Evolutionary conservation across 1,140 invertebrate species (phyloP), one percentile per base, ranked within the genome.

Genomic region (Arion vulgaris): DNA sequence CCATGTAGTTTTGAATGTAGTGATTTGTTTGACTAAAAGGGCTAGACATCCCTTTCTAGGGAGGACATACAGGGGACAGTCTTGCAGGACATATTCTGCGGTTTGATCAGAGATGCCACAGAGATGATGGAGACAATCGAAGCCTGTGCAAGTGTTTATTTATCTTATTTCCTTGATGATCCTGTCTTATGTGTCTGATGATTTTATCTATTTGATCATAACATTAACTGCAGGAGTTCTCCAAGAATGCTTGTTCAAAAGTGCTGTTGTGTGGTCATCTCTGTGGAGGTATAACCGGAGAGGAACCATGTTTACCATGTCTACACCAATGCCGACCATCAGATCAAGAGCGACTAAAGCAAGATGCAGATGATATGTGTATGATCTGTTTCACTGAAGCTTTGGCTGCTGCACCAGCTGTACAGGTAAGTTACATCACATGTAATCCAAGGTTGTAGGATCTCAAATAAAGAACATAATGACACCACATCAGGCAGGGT

Each of bases 331-430:
- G 89, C 85, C 84, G 86, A 57, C 82, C 84, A 0, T 77, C 83
- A 17, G 90, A 86, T 57, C 86, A 88, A 57, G 87, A 89, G 69
- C 82, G 68, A 13, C 87, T 92, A 23, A 91, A 90, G 84, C 98
- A 99, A 93, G 98, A 99, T 92, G 97, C 97, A 0, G 98, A 99
- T 89, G 98, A 99, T 89, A 98, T 99, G 97, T 99, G 98, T 92
- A 99, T 99, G 97, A 98, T 99, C 84, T 99, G 98, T 91, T 99
- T 99, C 92, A 98, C 97, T 0, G 98, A 99, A 90, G 97, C 98
- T 0, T 92, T 99, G 5, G 96, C 97, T 34, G 97, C 96, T 85
- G 97, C 98, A 0, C 98, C 98, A 26, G 96, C 97, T n/a, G 95
- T 99, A 89, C 96, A 96, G 93, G 95, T 96, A 90, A 85, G 45